phyloP scores from a whole-genome alignment of 2,888 invertebrate genomes.

The Tetropium fuscum region DNA sequence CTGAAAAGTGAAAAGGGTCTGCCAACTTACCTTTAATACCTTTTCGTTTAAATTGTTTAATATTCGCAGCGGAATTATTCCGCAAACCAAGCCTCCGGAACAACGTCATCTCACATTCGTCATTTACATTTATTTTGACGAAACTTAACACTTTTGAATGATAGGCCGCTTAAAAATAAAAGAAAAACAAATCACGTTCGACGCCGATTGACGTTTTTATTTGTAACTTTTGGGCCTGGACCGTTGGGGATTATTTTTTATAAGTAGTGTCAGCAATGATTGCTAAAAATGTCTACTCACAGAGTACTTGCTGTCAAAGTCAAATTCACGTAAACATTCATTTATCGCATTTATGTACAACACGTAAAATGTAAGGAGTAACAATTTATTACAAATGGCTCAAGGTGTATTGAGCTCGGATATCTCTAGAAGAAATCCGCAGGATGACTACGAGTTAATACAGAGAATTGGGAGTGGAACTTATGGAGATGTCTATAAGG shows the following conservation, averaged over 20 bases:
- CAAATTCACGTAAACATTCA: slow-evolving; percentile 64
- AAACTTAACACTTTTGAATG: too few species aligned
- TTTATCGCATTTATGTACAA: slow-evolving; percentile 45
- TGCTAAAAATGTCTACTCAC: slow-evolving; percentile 46
- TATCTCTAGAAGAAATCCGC: slow-evolving; percentile 94
- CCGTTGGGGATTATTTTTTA: slow-evolving; percentile 21
- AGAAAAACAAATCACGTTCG: too few species aligned
- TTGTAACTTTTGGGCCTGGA: background rate
- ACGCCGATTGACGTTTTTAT: background rate
- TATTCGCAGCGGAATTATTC: too few species aligned
- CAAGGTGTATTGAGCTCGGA: slow-evolving; percentile 90
- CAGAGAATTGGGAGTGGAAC: slow-evolving; percentile 99
- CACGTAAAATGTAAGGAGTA: slow-evolving; percentile 44
- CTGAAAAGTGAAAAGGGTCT: too few species aligned
- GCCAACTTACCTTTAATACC: slow-evolving; percentile 7
- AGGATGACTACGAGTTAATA: slow-evolving; percentile 98
- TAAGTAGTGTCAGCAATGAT: slow-evolving; percentile 28
- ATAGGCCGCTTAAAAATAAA: too few species aligned
- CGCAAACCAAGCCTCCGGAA: too few species aligned
- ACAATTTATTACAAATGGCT: slow-evolving; percentile 68
- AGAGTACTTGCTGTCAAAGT: slow-evolving; percentile 61
- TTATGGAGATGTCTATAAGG: slow-evolving; percentile 99
- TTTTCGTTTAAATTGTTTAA: too few species aligned
- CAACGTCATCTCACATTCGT: too few species aligned
- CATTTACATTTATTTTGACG: too few species aligned